Conservation (phyloP, 2,888 invertebrate species). For the Eilema sororculum region DNA sequence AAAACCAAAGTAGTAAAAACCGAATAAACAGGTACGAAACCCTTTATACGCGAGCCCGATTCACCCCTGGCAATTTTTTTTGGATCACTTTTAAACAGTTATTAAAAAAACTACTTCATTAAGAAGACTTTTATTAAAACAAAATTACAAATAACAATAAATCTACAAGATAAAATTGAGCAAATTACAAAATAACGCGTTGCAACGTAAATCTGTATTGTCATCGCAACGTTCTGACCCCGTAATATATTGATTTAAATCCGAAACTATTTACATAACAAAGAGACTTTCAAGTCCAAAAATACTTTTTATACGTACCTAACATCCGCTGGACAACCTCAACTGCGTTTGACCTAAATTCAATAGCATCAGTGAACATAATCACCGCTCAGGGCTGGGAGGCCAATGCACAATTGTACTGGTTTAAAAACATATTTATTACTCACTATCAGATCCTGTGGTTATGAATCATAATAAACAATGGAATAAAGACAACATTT, state of each 20-base stretch:
- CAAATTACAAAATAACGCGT: background rate
- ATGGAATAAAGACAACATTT: background rate
- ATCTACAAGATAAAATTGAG: slow-evolving; percentile 4
- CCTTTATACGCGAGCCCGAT: too few species aligned
- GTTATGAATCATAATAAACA: background rate
- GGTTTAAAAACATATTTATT: slow-evolving; percentile 12
- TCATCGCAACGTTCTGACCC: slow-evolving; percentile 29
- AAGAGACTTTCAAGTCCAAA: slow-evolving; percentile 35
- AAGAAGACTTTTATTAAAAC: background rate
- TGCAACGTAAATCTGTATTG: slow-evolving; percentile 28
- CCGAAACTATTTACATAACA: slow-evolving; percentile 43
- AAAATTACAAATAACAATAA: slow-evolving; percentile 2
- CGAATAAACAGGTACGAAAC: too few species aligned
- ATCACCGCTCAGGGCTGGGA: slow-evolving; percentile 25
- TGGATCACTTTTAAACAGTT: too few species aligned
- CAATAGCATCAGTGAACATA: slow-evolving; percentile 53
- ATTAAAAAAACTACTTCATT: too few species aligned
- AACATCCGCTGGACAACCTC: slow-evolving; percentile 63
- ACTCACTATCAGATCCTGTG: slow-evolving; percentile 1
- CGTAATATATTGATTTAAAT: slow-evolving; percentile 43
- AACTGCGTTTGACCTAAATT: slow-evolving; percentile 75
- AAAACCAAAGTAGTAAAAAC: too few species aligned
- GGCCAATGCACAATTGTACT: slow-evolving; percentile 6
- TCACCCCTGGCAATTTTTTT: too few species aligned
- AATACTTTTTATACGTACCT: slow-evolving; percentile 39